Evolutionary conservation across 30 jellyfish, hydroid and myxozoan species (phyloP), one percentile per base, ranked within the genome.

Genomic region (Cassiopea xamachana): DNA sequence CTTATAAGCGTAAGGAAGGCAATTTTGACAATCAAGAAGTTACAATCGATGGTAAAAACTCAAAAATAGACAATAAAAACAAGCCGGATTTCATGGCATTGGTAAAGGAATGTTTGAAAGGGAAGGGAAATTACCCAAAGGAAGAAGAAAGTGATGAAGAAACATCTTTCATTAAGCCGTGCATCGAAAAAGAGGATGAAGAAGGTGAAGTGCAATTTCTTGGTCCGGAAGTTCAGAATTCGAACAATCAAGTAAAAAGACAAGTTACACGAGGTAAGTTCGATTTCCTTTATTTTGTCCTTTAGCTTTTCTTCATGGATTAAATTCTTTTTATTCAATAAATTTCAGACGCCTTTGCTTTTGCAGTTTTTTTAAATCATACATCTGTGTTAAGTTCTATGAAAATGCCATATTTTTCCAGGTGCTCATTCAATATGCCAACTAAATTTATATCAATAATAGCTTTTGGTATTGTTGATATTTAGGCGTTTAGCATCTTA

Each of bases 61-160:
- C 55, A 12, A 18, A 71, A 7, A 19, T 39, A 2, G 27, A 71
- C 5, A 27, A 27, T 2, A 71, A 39, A 71, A 55, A 13, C 17
- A 49, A 14, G 48, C 70, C 90, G 18, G 82, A 82, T 82, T 82
- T 82, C 48, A 82, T 55, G 72, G 60, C 19, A 4, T 43, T 82
- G 49, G 82, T 82, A 7, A 61, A 48, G 73, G 80, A 70, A 70
- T 48, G 67, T 44, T 44, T 79, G 2, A 82, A 82, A 67, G 69
- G 55, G 80, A 48, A 58, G 44, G 72, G 46, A 49, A 17, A 46
- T 13, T 48, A 46, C 48, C 71, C 73, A 55, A 60, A 17, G 46
- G 72, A 71, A 43, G 83, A 62, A 16, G 80, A 70, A 1, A 60
- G 72, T 16, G 80, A 82, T 17, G 90, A 82, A 7, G 90, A 82